Evolutionary conservation across 2,888 invertebrate species (phyloP).

Genomic region (Axea sp.): DNA sequence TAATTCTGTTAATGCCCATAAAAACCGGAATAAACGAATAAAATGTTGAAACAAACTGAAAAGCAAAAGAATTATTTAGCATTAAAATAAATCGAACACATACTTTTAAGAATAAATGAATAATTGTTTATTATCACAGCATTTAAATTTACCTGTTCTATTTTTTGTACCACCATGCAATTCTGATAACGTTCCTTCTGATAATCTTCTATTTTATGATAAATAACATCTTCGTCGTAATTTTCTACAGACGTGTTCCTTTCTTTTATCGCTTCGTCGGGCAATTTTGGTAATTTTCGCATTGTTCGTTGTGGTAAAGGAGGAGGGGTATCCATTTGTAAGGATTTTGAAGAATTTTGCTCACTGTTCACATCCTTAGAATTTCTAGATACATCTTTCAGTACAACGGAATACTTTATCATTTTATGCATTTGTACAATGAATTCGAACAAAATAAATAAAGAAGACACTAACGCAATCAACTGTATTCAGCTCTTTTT

Average conservation of each 20-base stretch:
- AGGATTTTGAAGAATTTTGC: slow-evolving; percentile 6
- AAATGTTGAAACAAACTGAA: no score
- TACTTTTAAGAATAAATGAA: no score
- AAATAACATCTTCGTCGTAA: slow-evolving; percentile 74
- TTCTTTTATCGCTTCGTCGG: slow-evolving; percentile 48
- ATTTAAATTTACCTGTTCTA: slow-evolving; percentile 17
- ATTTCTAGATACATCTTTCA: background rate
- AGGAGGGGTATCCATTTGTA: slow-evolving; percentile 58
- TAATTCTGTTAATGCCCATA: no score
- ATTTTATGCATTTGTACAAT: background rate
- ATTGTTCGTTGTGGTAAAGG: slow-evolving; percentile 68
- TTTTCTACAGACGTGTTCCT: slow-evolving; percentile 59
- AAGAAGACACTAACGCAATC: no score
- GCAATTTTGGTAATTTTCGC: slow-evolving; percentile 69
- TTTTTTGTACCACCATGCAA: slow-evolving; percentile 49
- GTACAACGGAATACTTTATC: background rate
- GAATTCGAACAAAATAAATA: no score
- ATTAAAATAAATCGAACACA: no score
- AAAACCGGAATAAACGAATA: no score
- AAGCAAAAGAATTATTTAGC: no score
- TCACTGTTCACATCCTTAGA: background rate
- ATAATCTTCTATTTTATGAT: slow-evolving; percentile 75
- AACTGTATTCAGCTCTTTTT: no score
- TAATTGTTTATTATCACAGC: no score
- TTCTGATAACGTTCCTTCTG: slow-evolving; percentile 67